Conservation (phyloP, 2,888 invertebrate species). For the Hyposoter didymator region DNA sequence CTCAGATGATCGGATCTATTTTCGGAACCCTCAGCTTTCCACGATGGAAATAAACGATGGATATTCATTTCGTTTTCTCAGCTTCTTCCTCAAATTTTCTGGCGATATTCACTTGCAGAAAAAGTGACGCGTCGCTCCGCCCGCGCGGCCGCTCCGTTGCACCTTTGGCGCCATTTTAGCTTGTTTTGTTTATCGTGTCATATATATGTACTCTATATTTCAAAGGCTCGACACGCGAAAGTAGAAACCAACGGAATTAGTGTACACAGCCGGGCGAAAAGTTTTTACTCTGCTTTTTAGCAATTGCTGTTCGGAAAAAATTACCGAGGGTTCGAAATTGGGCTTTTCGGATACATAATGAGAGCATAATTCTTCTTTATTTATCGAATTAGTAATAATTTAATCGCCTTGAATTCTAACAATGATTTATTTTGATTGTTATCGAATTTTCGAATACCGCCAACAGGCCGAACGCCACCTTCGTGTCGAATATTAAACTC, state of each 20-base stretch:
- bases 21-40: slow-evolving; percentile 25
- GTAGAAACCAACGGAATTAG: not conserved
- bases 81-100: not conserved
- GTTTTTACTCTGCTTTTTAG: not conserved
- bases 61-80: not conserved
- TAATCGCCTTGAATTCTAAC: not conserved
- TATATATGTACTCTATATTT: not conserved
- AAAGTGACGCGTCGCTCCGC: not conserved
- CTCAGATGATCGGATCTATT: not conserved
- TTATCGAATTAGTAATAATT: not conserved
- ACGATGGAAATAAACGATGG: slow-evolving; percentile 22
- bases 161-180: not conserved
- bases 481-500: not conserved
- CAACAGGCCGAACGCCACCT: not conserved
- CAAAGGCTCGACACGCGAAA: not conserved
- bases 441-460: not conserved
- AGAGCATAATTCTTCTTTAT: not conserved
- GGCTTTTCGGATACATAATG: not conserved
- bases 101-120: not conserved
- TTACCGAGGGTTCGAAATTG: not conserved
- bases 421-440: not conserved
- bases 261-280: no score
- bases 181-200: not conserved
- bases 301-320: not conserved
- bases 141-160: not conserved